Conservation (phyloP, 2,797 vertebrate genomes). For the Halcyon chelicuti region DNA sequence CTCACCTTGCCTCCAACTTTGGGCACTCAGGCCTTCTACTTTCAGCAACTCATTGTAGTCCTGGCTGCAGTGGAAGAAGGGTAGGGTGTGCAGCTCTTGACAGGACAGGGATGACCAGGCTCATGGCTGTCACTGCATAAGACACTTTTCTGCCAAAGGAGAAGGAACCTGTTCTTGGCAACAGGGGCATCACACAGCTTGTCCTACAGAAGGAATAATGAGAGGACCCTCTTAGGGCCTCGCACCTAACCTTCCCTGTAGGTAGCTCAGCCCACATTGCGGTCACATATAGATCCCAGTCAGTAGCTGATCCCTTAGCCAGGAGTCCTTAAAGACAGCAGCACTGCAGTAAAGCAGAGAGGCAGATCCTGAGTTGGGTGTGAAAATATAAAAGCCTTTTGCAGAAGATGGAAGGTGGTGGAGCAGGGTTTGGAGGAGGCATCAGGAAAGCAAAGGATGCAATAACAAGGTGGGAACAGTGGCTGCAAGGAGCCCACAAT, state of each 20-base stretch:
- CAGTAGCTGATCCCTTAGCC: not conserved
- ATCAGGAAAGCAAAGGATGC: not conserved
- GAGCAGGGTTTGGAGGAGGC: not conserved
- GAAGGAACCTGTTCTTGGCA: not conserved
- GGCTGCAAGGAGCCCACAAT: not conserved
- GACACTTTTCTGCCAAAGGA: not conserved
- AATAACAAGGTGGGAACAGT: not conserved
- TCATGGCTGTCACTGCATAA: not conserved
- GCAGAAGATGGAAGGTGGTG: not conserved
- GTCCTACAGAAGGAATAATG: not conserved
- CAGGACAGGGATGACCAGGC: not conserved
- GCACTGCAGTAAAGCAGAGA: not conserved
- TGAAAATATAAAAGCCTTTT: not conserved
- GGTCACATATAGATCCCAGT: too few relatives aligned
- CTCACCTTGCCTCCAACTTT: not conserved
- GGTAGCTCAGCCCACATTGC: not conserved
- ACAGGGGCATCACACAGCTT: not conserved
- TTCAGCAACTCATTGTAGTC: not conserved
- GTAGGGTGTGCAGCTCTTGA: not conserved
- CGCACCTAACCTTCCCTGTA: not conserved
- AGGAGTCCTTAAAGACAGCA: not conserved
- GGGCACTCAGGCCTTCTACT: not conserved
- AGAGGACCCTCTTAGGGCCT: not conserved
- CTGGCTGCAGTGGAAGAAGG: not conserved
- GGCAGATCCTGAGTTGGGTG: not conserved